phyloP scores from a whole-genome alignment of 2,888 invertebrate species.

The Crematogaster levior region DNA sequence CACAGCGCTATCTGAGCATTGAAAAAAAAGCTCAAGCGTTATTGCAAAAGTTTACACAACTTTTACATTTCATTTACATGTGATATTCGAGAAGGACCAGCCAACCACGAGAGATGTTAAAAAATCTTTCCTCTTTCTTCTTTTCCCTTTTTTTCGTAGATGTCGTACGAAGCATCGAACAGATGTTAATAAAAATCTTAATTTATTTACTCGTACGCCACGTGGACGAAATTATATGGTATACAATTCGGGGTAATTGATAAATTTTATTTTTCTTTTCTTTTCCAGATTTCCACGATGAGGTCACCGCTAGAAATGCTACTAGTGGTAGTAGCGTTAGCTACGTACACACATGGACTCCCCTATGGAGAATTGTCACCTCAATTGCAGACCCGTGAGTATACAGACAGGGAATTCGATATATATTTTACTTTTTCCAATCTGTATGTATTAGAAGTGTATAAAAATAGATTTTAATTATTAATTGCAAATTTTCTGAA shows the following conservation, averaged over 20 bases:
- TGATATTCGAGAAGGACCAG: slow-evolving; percentile 7
- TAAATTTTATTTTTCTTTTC: neutral
- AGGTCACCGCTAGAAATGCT: slow-evolving; percentile 44
- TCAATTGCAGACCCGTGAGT: slow-evolving; percentile 32
- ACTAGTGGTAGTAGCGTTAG: slow-evolving; percentile 46
- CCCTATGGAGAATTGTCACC: slow-evolving; percentile 27
- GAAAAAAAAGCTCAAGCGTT: neutral
- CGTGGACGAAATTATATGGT: neutral
- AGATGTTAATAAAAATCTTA: slow-evolving; percentile 9
- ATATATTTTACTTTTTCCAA: neutral
- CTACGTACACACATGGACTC: slow-evolving; percentile 41
- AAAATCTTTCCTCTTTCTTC: slow-evolving; percentile 1
- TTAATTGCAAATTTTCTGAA: too few species aligned
- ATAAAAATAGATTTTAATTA: neutral
- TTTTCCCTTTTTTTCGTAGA: neutral
- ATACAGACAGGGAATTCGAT: neutral
- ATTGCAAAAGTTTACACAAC: slow-evolving; percentile 33
- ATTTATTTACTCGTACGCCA: slow-evolving; percentile 4
- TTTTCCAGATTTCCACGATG: slow-evolving; percentile 33
- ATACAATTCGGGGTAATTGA: neutral
- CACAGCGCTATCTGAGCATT: neutral
- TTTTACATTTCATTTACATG: neutral
- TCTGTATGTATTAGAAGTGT: neutral
- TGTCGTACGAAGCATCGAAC: neutral
- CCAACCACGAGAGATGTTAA: neutral